phyloP scores from a whole-genome alignment of 2,113 vertebrate genomes.

The Papio anubis region DNA sequence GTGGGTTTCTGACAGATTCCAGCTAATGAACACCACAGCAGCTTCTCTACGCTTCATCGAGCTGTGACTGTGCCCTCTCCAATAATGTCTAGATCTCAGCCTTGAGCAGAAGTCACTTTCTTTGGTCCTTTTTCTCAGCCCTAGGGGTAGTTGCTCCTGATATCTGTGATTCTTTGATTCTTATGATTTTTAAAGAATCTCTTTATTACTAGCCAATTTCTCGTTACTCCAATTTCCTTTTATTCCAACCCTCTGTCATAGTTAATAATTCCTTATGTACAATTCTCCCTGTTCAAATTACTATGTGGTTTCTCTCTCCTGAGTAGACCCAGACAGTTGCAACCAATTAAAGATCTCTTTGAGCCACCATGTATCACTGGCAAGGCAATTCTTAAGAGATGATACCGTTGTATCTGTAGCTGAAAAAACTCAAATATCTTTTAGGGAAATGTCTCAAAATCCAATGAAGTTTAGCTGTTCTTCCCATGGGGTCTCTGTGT shows the following conservation, averaged over 20 bases:
- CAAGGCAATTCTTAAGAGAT: neutral
- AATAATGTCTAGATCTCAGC: neutral
- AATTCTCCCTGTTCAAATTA: neutral
- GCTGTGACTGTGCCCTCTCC: neutral
- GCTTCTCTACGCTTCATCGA: neutral
- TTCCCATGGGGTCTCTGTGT: neutral
- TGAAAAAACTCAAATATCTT: neutral
- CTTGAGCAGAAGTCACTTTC: neutral
- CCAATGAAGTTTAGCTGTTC: neutral
- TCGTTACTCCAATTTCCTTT: neutral
- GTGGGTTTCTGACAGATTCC: neutral
- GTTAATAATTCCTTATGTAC: constrained; percentile 17
- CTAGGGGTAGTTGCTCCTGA: neutral
- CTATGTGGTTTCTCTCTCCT: constrained; percentile 10
- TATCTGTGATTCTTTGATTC: neutral
- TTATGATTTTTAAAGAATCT: neutral
- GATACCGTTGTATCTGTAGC: neutral
- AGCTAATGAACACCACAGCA: neutral
- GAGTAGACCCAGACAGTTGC: neutral
- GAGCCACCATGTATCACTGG: neutral
- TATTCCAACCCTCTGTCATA: neutral
- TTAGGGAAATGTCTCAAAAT: constrained; percentile 37
- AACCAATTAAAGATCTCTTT: neutral
- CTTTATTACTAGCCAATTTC: neutral
- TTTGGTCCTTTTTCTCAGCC: neutral